A percentile compares a stretch with the other conserved stretches of the same genome.
These are phyloP conservation scores for Epicauta chinensis DNA, from an alignment of 1,140 invertebrate genomes.

Conservation along the genomic window DNA sequence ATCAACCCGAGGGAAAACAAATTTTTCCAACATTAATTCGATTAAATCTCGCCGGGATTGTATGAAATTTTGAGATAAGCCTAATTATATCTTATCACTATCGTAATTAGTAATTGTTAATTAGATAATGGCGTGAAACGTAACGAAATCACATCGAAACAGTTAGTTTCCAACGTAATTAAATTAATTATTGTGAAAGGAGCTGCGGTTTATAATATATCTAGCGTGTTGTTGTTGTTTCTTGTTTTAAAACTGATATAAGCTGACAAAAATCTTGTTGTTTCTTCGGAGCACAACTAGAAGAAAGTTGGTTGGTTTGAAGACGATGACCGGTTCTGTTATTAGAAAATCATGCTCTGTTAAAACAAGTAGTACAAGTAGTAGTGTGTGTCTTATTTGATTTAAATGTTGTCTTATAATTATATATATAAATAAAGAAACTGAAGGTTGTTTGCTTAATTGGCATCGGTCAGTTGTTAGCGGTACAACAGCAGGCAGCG, in stretches of 20 bases:
- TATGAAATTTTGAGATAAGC: no score
- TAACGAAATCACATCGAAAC: constrained; percentile 11
- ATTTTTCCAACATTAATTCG: no score
- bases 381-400: constrained; percentile 6
- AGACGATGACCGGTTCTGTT: constrained; percentile 10
- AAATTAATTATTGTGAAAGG: constrained; percentile 14
- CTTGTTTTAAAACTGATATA: no score
- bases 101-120: constrained; percentile 11
- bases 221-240: no score
- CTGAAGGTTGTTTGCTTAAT: constrained; percentile 11
- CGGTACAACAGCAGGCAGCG: no score
- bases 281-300: no score
- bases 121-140: constrained; percentile 15
- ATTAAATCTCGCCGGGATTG: no score
- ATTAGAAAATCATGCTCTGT: constrained; percentile 5
- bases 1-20: no score
- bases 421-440: constrained; percentile 15
- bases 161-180: constrained; percentile 12
- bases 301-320: not conserved
- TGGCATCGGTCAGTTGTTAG: constrained; percentile 10
- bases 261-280: no score
- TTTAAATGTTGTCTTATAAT: constrained; percentile 15
- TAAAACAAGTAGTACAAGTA: constrained; percentile 15
- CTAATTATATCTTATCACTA: constrained; percentile 3
- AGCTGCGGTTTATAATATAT: not conserved